Conservation (phyloP, 64 coral and sea anemone genomes). For the Montipora foliosa region DNA sequence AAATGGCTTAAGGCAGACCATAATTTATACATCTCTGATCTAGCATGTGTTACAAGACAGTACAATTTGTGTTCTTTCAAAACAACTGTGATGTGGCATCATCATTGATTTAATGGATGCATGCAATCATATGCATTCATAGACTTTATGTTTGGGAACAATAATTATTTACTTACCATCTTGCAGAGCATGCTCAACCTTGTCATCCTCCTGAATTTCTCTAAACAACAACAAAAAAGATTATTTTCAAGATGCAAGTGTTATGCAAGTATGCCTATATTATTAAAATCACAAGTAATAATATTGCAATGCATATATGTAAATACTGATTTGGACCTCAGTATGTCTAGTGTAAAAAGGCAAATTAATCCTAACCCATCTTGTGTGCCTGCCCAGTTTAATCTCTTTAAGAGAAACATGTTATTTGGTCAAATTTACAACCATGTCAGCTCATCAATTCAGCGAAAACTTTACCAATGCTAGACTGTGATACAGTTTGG, state of each 20-base stretch:
- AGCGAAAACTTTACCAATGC: no score
- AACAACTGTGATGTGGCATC: no score
- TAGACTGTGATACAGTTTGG: no score
- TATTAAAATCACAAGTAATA: no score
- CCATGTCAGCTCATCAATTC: not conserved
- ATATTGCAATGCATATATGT: not conserved
- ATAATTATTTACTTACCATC: slow-evolving; percentile 62
- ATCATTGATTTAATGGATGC: no score
- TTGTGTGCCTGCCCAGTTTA: not conserved
- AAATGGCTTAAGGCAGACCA: no score
- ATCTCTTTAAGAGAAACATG: not conserved
- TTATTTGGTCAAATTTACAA: not conserved
- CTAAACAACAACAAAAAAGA: slow-evolving; percentile 42
- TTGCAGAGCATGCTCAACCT: slow-evolving; percentile 62
- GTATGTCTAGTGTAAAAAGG: not conserved
- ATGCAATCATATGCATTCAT: no score
- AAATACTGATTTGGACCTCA: not conserved
- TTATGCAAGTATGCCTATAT: no score
- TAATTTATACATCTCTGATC: no score
- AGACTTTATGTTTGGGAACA: no score
- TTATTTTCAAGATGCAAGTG: not conserved
- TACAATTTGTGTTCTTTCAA: no score
- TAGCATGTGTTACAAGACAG: no score
- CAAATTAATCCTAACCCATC: not conserved
- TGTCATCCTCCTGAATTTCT: slow-evolving; percentile 93